A percentile compares a stretch with the other conserved stretches of the same genome.
Evolutionary conservation across 2,888 invertebrate species (phyloP).

Genomic region (Diadromus collaris): DNA sequence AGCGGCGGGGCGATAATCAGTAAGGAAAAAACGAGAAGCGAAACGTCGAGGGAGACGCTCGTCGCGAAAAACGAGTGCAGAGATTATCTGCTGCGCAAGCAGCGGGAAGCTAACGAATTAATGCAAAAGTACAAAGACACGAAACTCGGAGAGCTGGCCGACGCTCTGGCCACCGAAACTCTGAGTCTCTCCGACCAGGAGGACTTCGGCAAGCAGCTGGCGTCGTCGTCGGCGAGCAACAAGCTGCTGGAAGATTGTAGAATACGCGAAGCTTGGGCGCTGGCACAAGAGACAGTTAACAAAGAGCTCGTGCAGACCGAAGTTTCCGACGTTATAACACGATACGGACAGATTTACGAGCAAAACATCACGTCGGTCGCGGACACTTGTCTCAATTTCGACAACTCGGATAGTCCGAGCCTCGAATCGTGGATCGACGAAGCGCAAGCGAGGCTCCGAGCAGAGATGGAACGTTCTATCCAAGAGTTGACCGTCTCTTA

Average conservation of each 20-base stretch:
- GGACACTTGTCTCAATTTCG: conserved; percentile 81
- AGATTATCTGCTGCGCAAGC: conserved; percentile 81
- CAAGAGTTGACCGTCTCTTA: conserved; percentile 86
- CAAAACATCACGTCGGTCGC: conserved; percentile 71
- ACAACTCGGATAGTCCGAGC: conserved; percentile 85
- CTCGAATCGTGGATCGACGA: conserved; percentile 89
- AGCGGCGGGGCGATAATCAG: conserved; percentile 39
- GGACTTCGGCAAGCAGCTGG: conserved; percentile 76
- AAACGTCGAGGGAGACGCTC: conserved; percentile 71
- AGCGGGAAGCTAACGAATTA: conserved; percentile 84
- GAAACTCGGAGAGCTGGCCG: conserved; percentile 86
- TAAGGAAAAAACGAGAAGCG: conserved; percentile 60
- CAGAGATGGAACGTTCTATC: conserved; percentile 87
- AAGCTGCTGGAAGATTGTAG: conserved; percentile 84
- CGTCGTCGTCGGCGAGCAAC: conserved; percentile 79
- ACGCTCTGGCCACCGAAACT: conserved; percentile 87
- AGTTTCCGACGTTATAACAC: conserved; percentile 87
- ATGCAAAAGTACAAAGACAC: conserved; percentile 85
- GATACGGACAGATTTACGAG: conserved; percentile 87
- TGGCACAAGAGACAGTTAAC: conserved; percentile 88
- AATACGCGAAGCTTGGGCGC: conserved; percentile 88
- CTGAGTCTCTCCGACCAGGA: conserved; percentile 80
- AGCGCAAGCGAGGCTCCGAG: conserved; percentile 86
- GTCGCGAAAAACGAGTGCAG: conserved; percentile 68
- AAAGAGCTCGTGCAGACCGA: conserved; percentile 89